Conservation (phyloP, 2,888 invertebrate genomes). For the Scaptomyza reducta region DNA sequence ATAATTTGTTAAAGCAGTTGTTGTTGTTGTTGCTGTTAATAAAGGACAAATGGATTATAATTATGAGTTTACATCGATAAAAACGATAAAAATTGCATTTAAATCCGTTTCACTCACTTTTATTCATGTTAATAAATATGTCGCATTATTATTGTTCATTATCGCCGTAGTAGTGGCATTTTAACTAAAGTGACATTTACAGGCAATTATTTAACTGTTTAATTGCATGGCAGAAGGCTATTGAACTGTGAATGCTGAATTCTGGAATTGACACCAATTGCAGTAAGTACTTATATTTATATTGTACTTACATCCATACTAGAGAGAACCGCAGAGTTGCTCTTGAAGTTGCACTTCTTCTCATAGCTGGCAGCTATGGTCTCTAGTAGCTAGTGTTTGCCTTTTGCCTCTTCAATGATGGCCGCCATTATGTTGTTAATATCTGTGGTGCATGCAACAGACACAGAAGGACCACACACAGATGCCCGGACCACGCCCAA, state of each 20-base stretch:
- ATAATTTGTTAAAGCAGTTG: constrained; percentile 54
- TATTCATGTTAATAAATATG: constrained; percentile 57
- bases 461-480: constrained; percentile 19
- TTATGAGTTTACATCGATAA: constrained; percentile 74
- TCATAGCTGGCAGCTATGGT: constrained; percentile 30
- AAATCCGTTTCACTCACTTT: constrained; percentile 48
- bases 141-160: constrained; percentile 65
- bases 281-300: not conserved
- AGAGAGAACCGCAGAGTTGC: constrained; percentile 37
- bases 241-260: constrained; percentile 36
- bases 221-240: constrained; percentile 54
- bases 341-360: constrained; percentile 24
- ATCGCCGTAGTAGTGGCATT: constrained; percentile 55
- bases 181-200: constrained; percentile 68
- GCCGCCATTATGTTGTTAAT: constrained; percentile 59
- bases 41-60: constrained; percentile 67
- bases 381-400: constrained; percentile 57
- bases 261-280: constrained; percentile 20
- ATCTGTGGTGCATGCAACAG: constrained; percentile 42
- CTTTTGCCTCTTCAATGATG: constrained; percentile 40
- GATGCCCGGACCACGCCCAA: constrained; percentile 9
- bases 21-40: constrained; percentile 15
- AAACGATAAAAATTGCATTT: constrained; percentile 71
- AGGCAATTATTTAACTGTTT: constrained; percentile 66
- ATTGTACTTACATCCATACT: constrained; percentile 1